Evolutionary conservation across 2,888 invertebrate species (phyloP).

Genomic region (Uloborus plumipes): DNA sequence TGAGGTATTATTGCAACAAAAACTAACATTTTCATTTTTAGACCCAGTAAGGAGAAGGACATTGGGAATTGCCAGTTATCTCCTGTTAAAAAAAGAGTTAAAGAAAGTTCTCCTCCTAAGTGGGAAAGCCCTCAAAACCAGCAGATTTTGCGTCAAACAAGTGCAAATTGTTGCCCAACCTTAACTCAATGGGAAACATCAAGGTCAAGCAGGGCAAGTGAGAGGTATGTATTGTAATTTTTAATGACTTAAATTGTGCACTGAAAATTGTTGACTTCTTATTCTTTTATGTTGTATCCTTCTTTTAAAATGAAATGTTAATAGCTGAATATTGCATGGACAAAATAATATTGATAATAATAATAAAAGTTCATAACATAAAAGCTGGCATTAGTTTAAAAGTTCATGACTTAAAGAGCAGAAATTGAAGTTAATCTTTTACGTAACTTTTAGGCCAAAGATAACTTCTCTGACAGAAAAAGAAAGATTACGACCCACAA

Average conservation of each 20-base stretch:
- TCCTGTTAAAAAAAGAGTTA: slow-evolving; percentile 96
- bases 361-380: no score
- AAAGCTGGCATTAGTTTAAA: no score
- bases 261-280: background rate
- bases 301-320: background rate
- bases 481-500: slow-evolving; percentile 80
- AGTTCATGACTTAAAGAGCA: no score
- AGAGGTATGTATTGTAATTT: slow-evolving; percentile 27
- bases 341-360: no score
- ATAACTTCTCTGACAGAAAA: slow-evolving; percentile 67
- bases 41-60: slow-evolving; percentile 62
- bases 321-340: no score
- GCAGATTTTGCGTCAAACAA: slow-evolving; percentile 24
- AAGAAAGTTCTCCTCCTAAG: slow-evolving; percentile 89
- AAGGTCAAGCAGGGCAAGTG: slow-evolving; percentile 29
- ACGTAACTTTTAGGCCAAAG: slow-evolving; percentile 55
- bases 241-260: background rate
- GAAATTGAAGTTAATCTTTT: background rate
- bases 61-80: slow-evolving; percentile 79
- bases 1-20: no score
- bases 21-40: background rate
- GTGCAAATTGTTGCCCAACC: slow-evolving; percentile 44
- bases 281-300: background rate
- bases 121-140: slow-evolving; percentile 52
- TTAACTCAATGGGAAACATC: slow-evolving; percentile 49